Evolutionary conservation across 2,888 invertebrate genomes (phyloP).

Genomic region (Rhodophaea formosa): DNA sequence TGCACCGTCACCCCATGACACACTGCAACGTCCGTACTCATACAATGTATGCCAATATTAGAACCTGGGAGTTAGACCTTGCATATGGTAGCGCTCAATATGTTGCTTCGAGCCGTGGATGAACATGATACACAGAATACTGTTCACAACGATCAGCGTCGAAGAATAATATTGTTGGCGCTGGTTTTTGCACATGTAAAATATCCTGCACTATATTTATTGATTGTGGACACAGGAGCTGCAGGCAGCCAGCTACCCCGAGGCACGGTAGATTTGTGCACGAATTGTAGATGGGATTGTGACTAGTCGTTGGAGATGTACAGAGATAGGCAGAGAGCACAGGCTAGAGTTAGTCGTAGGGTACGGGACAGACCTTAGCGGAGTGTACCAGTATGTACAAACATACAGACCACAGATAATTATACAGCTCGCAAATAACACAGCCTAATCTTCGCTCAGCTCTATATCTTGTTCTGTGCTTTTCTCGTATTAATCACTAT

Average conservation of each 20-base stretch:
- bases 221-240: slow-evolving; percentile 65
- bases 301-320: slow-evolving; percentile 42
- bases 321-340: slow-evolving; percentile 61
- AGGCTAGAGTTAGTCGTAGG: slow-evolving; percentile 52
- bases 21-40: slow-evolving; percentile 45
- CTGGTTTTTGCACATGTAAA: slow-evolving; percentile 69
- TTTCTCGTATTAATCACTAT: slow-evolving; percentile 60
- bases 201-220: slow-evolving; percentile 61
- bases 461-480: slow-evolving; percentile 73
- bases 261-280: slow-evolving; percentile 67
- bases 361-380: slow-evolving; percentile 53
- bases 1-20: slow-evolving; percentile 83
- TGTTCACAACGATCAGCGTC: slow-evolving; percentile 40
- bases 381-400: slow-evolving; percentile 43
- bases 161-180: slow-evolving; percentile 65
- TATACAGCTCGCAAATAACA: slow-evolving; percentile 75
- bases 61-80: slow-evolving; percentile 40
- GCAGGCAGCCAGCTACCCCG: slow-evolving; percentile 75
- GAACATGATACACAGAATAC: slow-evolving; percentile 30
- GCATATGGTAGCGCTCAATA: slow-evolving; percentile 58
- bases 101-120: slow-evolving; percentile 64
- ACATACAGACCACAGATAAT: slow-evolving; percentile 51
- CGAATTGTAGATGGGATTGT: slow-evolving; percentile 48
- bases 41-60: slow-evolving; percentile 41
- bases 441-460: slow-evolving; percentile 77